A percentile compares a stretch with the other conserved stretches of the same genome.
These are phyloP conservation scores for Andrena haemorrhoa DNA, from an alignment of 2,888 invertebrate species.

Conservation along the genomic window DNA sequence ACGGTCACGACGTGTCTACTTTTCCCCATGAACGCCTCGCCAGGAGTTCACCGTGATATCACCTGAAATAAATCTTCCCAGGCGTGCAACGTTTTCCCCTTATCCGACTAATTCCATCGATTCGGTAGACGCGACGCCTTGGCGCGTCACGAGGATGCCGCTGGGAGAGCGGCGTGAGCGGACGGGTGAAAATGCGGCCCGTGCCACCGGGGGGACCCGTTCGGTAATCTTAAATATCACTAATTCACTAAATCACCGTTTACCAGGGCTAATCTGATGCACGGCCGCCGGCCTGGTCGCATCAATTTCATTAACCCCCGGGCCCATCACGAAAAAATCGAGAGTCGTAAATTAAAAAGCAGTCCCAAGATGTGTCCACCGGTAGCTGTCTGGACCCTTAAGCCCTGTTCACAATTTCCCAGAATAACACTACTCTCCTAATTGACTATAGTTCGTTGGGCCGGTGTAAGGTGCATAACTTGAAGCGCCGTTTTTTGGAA, in stretches of 20 bases:
- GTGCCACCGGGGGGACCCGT: conserved; percentile 25
- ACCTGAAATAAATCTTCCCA: not conserved
- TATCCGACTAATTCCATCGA: conserved; percentile 39
- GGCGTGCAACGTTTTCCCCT: not conserved
- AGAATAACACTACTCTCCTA: not conserved
- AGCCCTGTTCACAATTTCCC: conserved; percentile 28
- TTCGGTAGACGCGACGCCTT: conserved; percentile 37
- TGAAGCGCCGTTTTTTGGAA: too few species aligned
- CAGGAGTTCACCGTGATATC: not conserved
- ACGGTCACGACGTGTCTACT: conserved; percentile 28
- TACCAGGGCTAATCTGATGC: conserved; percentile 51
- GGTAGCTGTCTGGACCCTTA: conserved; percentile 48
- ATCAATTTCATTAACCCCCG: conserved; percentile 60
- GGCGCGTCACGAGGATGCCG: conserved; percentile 21
- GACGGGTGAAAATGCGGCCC: conserved; percentile 30
- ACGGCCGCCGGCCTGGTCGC: conserved; percentile 34
- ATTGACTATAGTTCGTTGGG: too few species aligned
- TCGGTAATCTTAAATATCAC: conserved; percentile 59
- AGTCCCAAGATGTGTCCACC: conserved; percentile 46
- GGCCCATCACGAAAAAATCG: conserved; percentile 45
- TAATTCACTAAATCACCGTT: conserved; percentile 59
- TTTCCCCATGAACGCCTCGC: conserved; percentile 12
- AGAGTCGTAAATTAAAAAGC: conserved; percentile 62
- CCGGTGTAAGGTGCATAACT: too few species aligned
- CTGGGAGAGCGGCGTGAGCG: not conserved